These are phyloP conservation scores for Microchrysa polita DNA, from an alignment of 2,888 invertebrate species.

Conservation along the genomic window DNA sequence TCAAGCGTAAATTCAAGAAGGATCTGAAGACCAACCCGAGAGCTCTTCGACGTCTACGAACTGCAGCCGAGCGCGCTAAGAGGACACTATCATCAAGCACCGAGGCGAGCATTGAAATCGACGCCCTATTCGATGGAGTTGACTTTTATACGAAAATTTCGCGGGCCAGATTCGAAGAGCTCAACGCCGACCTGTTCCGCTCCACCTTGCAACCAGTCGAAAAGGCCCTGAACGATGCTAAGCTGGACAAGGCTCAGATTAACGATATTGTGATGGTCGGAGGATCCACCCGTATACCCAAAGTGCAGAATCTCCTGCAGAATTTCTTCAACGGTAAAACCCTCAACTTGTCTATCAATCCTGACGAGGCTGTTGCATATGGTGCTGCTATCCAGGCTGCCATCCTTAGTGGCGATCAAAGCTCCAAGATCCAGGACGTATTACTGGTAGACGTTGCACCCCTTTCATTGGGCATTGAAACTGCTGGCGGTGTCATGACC, in stretches of 20 bases:
- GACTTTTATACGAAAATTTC: conserved; percentile 79
- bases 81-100: conserved; percentile 80
- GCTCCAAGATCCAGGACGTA: conserved; percentile 78
- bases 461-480: conserved; percentile 79
- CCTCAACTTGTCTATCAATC: conserved; percentile 79
- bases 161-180: conserved; percentile 79
- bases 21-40: conserved; percentile 74
- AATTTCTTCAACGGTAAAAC: conserved; percentile 80
- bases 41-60: conserved; percentile 75
- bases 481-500: conserved; percentile 83
- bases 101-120: conserved; percentile 79
- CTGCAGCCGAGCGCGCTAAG: conserved; percentile 81
- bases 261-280: conserved; percentile 85
- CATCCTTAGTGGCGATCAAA: conserved; percentile 74
- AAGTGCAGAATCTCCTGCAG: conserved; percentile 77
- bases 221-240: conserved; percentile 80
- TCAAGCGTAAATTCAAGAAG: conserved; percentile 81
- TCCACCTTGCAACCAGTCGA: conserved; percentile 80
- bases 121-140: conserved; percentile 77
- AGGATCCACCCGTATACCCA: conserved; percentile 82
- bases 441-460: conserved; percentile 75
- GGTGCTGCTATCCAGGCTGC: conserved; percentile 81
- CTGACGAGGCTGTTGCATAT: conserved; percentile 84
- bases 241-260: conserved; percentile 78
- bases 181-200: conserved; percentile 77